These are phyloP conservation scores for Hartigia nigra DNA, from an alignment of 2,888 invertebrate genomes.

Conservation along the genomic window DNA sequence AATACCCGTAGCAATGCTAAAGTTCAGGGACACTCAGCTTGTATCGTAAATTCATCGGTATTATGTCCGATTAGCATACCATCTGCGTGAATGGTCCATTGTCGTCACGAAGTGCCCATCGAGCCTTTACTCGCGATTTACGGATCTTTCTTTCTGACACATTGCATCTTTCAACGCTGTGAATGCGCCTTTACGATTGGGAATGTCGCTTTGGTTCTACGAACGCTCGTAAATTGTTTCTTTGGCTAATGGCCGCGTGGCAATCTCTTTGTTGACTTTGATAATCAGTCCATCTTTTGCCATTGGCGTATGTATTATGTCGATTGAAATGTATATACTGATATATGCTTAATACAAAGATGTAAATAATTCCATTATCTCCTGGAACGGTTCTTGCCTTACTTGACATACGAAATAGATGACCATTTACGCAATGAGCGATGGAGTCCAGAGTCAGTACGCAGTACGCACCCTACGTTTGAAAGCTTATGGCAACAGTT, in stretches of 20 bases:
- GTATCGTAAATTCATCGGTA: conserved; percentile 50
- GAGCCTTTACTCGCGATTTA: conserved; percentile 34
- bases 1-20: neutral
- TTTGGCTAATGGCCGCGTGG: neutral
- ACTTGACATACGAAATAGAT: conserved; percentile 10
- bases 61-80: conserved; percentile 49
- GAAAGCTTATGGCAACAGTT: conserved; percentile 32
- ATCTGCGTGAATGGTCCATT: conserved; percentile 29
- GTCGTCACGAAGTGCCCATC: conserved; percentile 27
- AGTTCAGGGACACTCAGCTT: conserved; percentile 34
- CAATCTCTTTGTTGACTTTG: neutral
- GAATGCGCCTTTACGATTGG: neutral
- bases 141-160: conserved; percentile 31
- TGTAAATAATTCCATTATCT: conserved; percentile 5
- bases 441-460: neutral
- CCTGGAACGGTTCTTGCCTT: conserved; percentile 7
- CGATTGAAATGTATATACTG: neutral
- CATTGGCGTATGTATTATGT: neutral
- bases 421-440: neutral
- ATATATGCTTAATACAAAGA: neutral
- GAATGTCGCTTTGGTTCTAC: neutral
- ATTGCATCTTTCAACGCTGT: conserved; percentile 7
- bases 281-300: neutral
- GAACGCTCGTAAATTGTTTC: neutral
- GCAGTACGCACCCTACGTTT: conserved; percentile 16